Percentiles rank a stretch among this genome's conserved stretches.
Conservation (phyloP, 2,113 vertebrate species). For the Panurus biarmicus region DNA sequence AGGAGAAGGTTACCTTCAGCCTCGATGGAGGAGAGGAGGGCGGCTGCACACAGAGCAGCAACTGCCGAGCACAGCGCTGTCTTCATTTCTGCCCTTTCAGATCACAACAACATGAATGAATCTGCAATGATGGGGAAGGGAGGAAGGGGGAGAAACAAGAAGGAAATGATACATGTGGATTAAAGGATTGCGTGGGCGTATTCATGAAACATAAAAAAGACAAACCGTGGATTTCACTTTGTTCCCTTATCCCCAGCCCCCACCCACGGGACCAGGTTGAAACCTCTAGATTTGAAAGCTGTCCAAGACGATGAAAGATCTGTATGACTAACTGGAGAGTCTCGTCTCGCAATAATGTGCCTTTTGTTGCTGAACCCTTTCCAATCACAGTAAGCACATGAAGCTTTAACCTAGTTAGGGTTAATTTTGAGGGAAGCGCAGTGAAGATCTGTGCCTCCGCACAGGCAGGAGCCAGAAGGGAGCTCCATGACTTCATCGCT, state of each 20-base stretch:
- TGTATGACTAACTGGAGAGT: slow-evolving; percentile 17
- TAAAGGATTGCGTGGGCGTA: slow-evolving; percentile 26
- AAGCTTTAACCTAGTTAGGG: neutral
- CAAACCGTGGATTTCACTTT: neutral
- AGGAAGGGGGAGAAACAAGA: neutral
- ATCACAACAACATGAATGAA: slow-evolving; percentile 85
- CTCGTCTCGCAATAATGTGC: neutral
- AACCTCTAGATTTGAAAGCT: slow-evolving; percentile 3
- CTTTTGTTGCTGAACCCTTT: slow-evolving; percentile 45
- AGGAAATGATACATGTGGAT: slow-evolving; percentile 33
- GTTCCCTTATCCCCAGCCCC: slow-evolving; percentile 14
- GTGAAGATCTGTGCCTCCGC: neutral
- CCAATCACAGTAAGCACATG: neutral
- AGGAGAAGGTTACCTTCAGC: slow-evolving; percentile 87
- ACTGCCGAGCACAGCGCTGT: slow-evolving; percentile 73
- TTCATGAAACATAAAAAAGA: slow-evolving; percentile 16
- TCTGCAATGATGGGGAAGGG: slow-evolving; percentile 62
- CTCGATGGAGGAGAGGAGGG: slow-evolving; percentile 77
- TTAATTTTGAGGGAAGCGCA: neutral
- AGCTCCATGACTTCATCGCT: slow-evolving; percentile 54
- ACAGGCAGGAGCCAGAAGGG: slow-evolving; percentile 2
- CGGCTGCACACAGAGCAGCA: slow-evolving; percentile 74
- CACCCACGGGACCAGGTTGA: slow-evolving; percentile 41
- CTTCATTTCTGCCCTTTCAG: slow-evolving; percentile 79
- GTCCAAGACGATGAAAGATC: neutral